Percentiles rank a stretch among this genome's conserved stretches.
Evolutionary conservation across 1,140 invertebrate genomes (phyloP).

Genomic region (Bombus difficillimus): DNA sequence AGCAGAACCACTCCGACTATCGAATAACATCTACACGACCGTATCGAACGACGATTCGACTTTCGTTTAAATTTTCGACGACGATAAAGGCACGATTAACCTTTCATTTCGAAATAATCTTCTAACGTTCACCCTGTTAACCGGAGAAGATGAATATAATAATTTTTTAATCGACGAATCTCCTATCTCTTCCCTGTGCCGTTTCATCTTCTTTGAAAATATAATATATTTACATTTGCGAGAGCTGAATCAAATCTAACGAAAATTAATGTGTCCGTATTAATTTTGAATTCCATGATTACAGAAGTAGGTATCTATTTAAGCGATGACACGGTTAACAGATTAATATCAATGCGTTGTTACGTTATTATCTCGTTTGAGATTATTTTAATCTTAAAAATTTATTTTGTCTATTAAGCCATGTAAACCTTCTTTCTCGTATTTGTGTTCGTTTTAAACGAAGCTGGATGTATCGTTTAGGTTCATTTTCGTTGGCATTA

Average conservation of each 20-base stretch:
- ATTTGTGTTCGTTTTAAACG: neutral
- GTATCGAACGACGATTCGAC: neutral
- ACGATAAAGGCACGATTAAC: neutral
- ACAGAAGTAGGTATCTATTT: no score
- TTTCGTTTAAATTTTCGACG: neutral
- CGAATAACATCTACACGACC: neutral
- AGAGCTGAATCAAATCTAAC: no score
- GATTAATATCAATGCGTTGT: no score
- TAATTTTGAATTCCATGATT: no score
- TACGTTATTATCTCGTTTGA: neutral
- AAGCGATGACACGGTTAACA: no score
- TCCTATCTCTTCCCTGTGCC: no score
- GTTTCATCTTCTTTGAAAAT: no score
- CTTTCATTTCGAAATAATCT: neutral
- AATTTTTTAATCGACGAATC: no score
- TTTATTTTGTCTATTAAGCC: slow-evolving; percentile 14
- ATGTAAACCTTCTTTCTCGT: neutral
- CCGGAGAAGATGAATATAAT: no score
- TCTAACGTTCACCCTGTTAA: neutral
- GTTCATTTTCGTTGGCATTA: neutral
- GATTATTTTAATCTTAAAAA: neutral
- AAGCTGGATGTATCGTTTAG: neutral
- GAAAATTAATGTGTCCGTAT: no score
- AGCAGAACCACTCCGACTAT: neutral
- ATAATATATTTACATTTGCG: no score